phyloP scores from a whole-genome alignment of 2,113 vertebrate genomes.

The Nesogale talazaci region DNA sequence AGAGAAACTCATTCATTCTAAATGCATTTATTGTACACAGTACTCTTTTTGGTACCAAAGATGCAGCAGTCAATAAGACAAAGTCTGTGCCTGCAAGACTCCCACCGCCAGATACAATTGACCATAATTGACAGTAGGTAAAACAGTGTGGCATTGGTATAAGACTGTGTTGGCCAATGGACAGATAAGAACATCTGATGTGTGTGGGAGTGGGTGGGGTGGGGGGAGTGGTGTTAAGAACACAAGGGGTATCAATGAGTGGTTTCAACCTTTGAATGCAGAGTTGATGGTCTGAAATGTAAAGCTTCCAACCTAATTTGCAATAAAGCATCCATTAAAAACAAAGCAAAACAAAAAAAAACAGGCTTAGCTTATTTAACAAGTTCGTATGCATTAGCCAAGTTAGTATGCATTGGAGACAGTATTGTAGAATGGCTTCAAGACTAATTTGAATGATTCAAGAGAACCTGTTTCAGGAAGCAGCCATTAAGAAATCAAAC shows the following conservation, averaged over 20 bases:
- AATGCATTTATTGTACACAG: slow-evolving; percentile 12
- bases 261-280: no score
- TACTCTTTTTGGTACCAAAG: slow-evolving; percentile 15
- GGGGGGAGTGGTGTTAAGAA: no score
- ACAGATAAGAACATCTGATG: neutral
- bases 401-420: neutral
- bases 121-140: slow-evolving; percentile 19
- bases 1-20: neutral
- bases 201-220: no score
- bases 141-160: neutral
- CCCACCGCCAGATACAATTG: neutral
- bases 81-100: neutral
- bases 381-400: neutral
- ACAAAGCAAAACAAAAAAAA: neutral
- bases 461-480: no score
- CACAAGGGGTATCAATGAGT: no score
- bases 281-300: no score
- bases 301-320: no score
- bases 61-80: neutral
- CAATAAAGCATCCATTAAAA: no score
- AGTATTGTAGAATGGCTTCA: neutral
- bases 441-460: neutral
- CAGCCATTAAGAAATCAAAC: no score
- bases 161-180: neutral
- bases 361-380: neutral